phyloP scores from a whole-genome alignment of 2,113 vertebrate species.

The Callospermophilus lateralis region DNA sequence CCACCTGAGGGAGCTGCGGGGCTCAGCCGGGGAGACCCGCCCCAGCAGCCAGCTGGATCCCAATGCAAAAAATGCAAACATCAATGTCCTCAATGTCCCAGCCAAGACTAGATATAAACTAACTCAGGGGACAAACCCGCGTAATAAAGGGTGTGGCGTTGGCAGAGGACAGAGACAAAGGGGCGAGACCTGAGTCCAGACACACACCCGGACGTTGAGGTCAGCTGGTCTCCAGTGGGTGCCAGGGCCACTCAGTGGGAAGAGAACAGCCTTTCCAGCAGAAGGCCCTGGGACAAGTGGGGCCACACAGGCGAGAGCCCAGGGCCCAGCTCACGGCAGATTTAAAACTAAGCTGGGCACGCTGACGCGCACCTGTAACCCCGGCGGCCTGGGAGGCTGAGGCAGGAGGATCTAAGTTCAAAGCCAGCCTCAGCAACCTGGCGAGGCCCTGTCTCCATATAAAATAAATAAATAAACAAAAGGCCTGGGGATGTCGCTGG shows the following conservation, averaged over 20 bases:
- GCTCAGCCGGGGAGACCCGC: too few relatives aligned
- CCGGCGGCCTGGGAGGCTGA: too few relatives aligned
- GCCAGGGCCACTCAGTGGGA: neutral
- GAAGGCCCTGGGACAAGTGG: accelerated
- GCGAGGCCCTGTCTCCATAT: too few relatives aligned
- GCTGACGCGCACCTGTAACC: too few relatives aligned
- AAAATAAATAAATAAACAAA: too few relatives aligned
- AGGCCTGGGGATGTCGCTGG: too few relatives aligned
- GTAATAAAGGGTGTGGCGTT: neutral
- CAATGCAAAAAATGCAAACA: too few relatives aligned
- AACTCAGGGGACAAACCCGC: neutral
- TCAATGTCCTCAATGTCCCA: neutral
- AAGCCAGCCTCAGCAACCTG: too few relatives aligned
- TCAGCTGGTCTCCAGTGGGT: neutral
- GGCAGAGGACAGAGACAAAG: neutral
- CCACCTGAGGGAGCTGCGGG: too few relatives aligned
- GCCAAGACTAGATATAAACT: neutral
- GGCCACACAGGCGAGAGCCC: neutral
- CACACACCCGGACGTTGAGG: neutral
- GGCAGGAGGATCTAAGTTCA: too few relatives aligned
- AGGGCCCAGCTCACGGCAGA: neutral
- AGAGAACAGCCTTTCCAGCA: neutral
- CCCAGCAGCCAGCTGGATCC: too few relatives aligned
- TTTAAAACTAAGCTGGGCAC: too few relatives aligned
- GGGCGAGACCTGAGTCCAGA: neutral